phyloP scores from a whole-genome alignment of 2,113 vertebrate species.

The Bufo bufo region DNA sequence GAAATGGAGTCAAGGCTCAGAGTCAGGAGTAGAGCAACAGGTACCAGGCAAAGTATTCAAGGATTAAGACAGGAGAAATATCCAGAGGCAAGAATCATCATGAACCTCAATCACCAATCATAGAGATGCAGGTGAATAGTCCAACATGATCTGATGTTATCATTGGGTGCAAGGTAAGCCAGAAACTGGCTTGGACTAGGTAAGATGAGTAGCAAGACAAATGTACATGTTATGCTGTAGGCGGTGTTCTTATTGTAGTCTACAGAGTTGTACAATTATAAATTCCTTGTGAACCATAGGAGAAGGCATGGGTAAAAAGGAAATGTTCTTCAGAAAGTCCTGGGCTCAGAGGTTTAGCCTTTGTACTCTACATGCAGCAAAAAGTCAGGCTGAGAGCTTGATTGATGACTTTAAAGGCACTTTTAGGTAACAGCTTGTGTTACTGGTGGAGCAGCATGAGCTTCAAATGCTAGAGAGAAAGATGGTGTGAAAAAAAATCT shows the following conservation, averaged over 20 bases:
- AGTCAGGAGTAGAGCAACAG: too few species aligned
- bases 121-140: too few species aligned
- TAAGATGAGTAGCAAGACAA: neutral
- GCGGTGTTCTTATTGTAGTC: neutral
- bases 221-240: neutral
- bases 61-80: too few species aligned
- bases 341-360: neutral
- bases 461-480: neutral
- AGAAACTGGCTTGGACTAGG: too few species aligned
- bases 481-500: conserved; percentile 37
- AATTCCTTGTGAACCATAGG: neutral
- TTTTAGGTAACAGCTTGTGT: conserved; percentile 40
- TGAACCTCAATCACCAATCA: too few species aligned
- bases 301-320: neutral
- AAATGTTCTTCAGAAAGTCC: neutral
- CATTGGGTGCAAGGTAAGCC: too few species aligned
- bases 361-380: conserved; percentile 11
- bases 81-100: too few species aligned
- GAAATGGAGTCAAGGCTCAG: too few species aligned
- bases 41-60: too few species aligned
- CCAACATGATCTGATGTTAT: too few species aligned
- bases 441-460: conserved; percentile 37
- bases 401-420: conserved; percentile 29
- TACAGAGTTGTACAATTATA: neutral
- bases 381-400: neutral